Percentiles rank a stretch among this genome's conserved stretches.
phyloP scores from a whole-genome alignment of 2,113 vertebrate genomes.

The Copsychus sechellarum region DNA sequence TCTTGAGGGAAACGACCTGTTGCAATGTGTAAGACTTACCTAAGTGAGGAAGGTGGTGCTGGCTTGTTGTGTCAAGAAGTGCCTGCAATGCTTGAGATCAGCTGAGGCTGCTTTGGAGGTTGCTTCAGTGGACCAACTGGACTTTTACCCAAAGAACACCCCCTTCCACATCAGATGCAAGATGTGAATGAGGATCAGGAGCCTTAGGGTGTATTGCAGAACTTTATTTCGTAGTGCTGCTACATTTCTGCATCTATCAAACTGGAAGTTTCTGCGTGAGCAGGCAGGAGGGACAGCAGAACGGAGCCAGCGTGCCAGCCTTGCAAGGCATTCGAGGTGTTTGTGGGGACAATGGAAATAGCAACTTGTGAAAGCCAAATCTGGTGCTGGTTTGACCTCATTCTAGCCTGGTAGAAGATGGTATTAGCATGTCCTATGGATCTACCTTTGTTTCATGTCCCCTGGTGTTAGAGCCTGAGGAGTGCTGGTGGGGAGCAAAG shows the following conservation, averaged over 20 bases:
- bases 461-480: not conserved
- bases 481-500: not conserved
- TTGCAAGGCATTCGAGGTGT: fast-evolving
- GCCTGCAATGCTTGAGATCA: not conserved
- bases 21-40: not conserved
- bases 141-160: not conserved
- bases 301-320: not conserved
- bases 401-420: not conserved
- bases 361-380: not conserved
- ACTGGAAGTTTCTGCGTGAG: not conserved
- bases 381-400: not conserved
- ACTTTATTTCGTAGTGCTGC: not conserved
- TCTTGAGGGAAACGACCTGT: not conserved
- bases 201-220: not conserved
- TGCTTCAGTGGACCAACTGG: not conserved
- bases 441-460: not conserved
- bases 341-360: not conserved
- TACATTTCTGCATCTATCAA: not conserved
- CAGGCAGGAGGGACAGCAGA: not conserved
- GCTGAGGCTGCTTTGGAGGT: not conserved
- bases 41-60: not conserved
- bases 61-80: not conserved
- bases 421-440: fast-evolving
- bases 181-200: not conserved
- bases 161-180: not conserved